Conservation (phyloP, 2,797 vertebrate species). For the Poeciliopsis infans region DNA sequence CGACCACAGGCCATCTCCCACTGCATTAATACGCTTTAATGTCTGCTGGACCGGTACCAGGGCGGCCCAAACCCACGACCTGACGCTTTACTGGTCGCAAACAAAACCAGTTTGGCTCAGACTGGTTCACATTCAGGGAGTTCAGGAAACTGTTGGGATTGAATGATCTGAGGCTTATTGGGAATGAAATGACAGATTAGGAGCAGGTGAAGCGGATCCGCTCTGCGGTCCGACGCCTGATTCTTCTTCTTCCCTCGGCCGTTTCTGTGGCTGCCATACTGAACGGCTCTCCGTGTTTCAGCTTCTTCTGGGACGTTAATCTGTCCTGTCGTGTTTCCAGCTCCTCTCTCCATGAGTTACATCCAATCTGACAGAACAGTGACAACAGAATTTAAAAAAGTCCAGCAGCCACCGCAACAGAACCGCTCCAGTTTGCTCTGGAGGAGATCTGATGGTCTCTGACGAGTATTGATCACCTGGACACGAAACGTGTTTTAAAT, state of each 20-base stretch:
- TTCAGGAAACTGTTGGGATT: neutral
- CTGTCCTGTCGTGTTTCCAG: neutral
- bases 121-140: neutral
- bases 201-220: neutral
- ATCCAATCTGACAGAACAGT: constrained; percentile 5
- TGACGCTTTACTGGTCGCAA: constrained; percentile 32
- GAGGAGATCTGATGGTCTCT: neutral
- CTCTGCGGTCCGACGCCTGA: neutral
- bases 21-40: constrained; percentile 28
- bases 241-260: neutral
- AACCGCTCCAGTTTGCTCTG: neutral
- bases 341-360: neutral
- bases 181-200: neutral
- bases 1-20: constrained; percentile 23
- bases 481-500: neutral
- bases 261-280: neutral
- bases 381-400: constrained; percentile 7
- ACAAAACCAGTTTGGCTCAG: constrained; percentile 6
- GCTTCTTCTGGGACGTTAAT: neutral
- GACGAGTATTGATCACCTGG: neutral
- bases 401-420: neutral
- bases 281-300: neutral
- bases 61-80: neutral
- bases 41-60: neutral
- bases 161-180: neutral